Percentiles rank a stretch among this genome's conserved stretches.
phyloP scores from a whole-genome alignment of 2,888 invertebrate species.

The Synergus umbraculus region DNA sequence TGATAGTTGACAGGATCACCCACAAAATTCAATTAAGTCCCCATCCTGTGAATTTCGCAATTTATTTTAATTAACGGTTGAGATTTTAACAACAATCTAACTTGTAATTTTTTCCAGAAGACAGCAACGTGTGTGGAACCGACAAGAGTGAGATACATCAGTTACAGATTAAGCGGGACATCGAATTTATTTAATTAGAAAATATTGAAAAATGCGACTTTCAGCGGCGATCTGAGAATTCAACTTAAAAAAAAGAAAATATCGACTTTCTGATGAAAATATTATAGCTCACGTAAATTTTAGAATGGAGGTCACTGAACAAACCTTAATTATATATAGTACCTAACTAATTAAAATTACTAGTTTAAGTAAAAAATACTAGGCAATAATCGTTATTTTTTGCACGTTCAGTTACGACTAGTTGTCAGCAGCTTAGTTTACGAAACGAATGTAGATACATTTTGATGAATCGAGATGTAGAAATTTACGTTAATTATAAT shows the following conservation, averaged over 20 bases:
- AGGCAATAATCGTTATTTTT: conserved; percentile 19
- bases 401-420: conserved; percentile 23
- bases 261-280: not conserved
- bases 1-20: conserved; percentile 11
- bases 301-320: not conserved
- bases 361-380: conserved; percentile 12
- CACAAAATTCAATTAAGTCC: not conserved
- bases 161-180: conserved; percentile 2
- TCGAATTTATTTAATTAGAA: conserved; percentile 14
- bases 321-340: conserved; percentile 11
- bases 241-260: not conserved
- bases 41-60: conserved; percentile 4
- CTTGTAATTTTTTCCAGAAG: conserved; percentile 10
- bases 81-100: not conserved
- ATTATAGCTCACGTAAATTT: not conserved
- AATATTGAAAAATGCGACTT: not conserved
- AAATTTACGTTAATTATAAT: not conserved
- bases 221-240: not conserved
- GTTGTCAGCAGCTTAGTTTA: not conserved
- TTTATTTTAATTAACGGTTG: conserved; percentile 20
- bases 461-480: not conserved
- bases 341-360: not conserved
- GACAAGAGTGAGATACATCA: conserved; percentile 14
- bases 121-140: conserved; percentile 14
- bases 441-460: conserved; percentile 17